These are phyloP conservation scores for Xenopus tropicalis DNA, from an alignment of 2,113 vertebrate genomes.

Conservation along the genomic window UCB_Xtro_10.0 CM004447.2:125328001-125328500, in stretches of 20 bases:
- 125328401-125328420: too few species aligned
- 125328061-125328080: conserved; percentile 93
- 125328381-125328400: conserved; percentile 51
- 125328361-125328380: conserved; percentile 96
- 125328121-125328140: too few species aligned
- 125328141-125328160: not conserved
- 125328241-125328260: too few species aligned
- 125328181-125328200: not conserved
- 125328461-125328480: too few species aligned
- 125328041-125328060: conserved; percentile 89
- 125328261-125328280: conserved; percentile 70
- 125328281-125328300: conserved; percentile 85
- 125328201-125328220: not conserved
- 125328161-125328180: not conserved
- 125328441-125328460: too few species aligned
- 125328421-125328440: too few species aligned
- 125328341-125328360: conserved; percentile 96
- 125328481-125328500: too few species aligned
- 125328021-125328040: conserved; percentile 96
- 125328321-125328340: conserved; percentile 98
- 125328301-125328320: conserved; percentile 98
- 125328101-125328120: conserved; percentile 77
- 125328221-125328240: not conserved
- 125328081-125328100: conserved; percentile 94
- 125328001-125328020: conserved; percentile 89